A percentile compares a stretch with the other conserved stretches of the same genome.
These are phyloP conservation scores for Chrysogorgia sp. DNA, from an alignment of 92 coral and sea anemone genomes.

Conservation along the genomic window DNA sequence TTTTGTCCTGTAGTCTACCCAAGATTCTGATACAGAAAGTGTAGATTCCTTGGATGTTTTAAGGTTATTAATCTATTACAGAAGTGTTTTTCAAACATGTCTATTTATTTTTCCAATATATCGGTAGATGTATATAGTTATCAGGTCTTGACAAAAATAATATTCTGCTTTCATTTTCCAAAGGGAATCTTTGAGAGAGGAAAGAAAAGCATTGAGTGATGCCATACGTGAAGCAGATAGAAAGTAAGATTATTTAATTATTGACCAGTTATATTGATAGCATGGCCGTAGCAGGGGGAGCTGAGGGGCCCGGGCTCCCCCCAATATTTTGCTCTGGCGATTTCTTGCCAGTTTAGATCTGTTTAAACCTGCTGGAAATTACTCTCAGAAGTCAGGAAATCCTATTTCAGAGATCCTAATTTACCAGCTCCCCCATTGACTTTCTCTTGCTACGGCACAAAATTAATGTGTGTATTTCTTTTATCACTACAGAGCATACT, in stretches of 20 bases:
- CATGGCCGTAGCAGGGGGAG: not conserved
- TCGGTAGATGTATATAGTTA: no score
- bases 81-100: no score
- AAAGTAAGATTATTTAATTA: constrained; percentile 67
- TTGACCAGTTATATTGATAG: not conserved
- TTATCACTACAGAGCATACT: constrained; percentile 71
- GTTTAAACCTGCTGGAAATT: no score
- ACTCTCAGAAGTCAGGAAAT: no score
- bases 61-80: constrained; percentile 51
- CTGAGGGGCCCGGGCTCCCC: no score
- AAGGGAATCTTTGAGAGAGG: constrained; percentile 96
- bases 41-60: constrained; percentile 86
- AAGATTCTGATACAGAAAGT: constrained; percentile 89
- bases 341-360: no score
- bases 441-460: not conserved
- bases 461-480: not conserved
- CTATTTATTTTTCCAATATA: no score
- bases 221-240: constrained; percentile 99
- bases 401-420: not conserved
- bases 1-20: constrained; percentile 61
- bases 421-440: not conserved
- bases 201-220: constrained; percentile 92
- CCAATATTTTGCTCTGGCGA: no score
- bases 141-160: not conserved
- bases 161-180: not conserved